Evolutionary conservation across 2,888 invertebrate genomes (phyloP), one percentile per base, ranked within the genome.

Genomic region (Itoplectis maculator): DNA sequence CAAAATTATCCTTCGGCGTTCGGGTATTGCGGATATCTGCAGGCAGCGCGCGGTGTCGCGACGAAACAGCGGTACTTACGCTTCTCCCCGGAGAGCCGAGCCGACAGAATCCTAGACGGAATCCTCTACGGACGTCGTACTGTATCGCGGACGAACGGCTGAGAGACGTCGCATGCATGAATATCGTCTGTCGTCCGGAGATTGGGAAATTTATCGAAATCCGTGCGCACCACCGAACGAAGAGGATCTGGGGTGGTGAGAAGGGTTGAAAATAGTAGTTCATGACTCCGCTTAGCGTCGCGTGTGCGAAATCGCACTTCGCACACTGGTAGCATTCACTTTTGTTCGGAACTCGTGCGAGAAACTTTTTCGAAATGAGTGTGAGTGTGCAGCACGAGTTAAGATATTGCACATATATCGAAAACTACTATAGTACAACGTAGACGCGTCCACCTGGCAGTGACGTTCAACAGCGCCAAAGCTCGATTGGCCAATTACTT

Each of bases 1-100:
- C 79, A 68, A 69, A 82, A 82, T 83, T 81, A 81, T 85, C 81
- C 76, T 84, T 81, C 72, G 47, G 65, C 68, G 79, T 72, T 76
- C 73, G 65, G 51, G 35, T 29, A 29, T 45, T 42, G 70, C 23
- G 51, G n/a, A n/a, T n/a, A n/a, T 66, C 54, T 59, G 29, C 29
- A 18, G 49, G 65, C 20, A 66, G 29, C 56, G n/a, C n/a, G n/a
- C n/a, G 61, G 29, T 49, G 45, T 15, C 15, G 13, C 23, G 20
- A 6, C 45, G 65, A 35, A 61, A 37, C 47, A 37, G 8, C 61
- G 61, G 61, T 65, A 23, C 61, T 72, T 45, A 29, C 47, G 49
- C 47, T 35, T 61, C 49, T 61, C 73, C 61, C 73, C 13, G n/a
- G 79, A 77, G 65, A 70, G 81, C 83, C 76, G 83, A 81, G 51